These are phyloP conservation scores for Drosophila funebris DNA, from an alignment of 1,140 invertebrate species.

Conservation along the genomic window DNA sequence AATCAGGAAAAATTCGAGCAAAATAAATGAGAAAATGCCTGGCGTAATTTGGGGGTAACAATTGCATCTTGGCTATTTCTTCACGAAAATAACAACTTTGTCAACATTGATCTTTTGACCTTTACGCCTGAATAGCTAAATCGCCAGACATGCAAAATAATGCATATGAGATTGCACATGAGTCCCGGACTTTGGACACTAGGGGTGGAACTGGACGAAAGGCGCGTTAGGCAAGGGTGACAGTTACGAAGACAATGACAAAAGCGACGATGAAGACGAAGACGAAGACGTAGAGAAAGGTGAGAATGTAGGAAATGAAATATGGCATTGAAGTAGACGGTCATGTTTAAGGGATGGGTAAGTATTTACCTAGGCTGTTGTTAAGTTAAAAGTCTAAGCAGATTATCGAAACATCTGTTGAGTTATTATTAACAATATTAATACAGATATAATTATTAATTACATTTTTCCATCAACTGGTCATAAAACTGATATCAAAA, in stretches of 20 bases:
- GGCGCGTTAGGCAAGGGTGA: conserved; percentile 39
- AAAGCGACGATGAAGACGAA: too few species aligned
- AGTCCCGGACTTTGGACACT: conserved; percentile 8
- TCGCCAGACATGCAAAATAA: conserved; percentile 81
- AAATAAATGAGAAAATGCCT: conserved; percentile 48
- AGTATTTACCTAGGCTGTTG: neutral
- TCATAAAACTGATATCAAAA: conserved; percentile 69
- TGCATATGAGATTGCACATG: conserved; percentile 69
- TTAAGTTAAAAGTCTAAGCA: conserved; percentile 15
- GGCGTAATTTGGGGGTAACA: conserved; percentile 38
- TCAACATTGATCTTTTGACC: conserved; percentile 78
- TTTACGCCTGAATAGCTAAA: conserved; percentile 72
- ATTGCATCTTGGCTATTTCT: conserved; percentile 8
- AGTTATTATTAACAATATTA: neutral
- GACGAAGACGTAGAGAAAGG: neutral
- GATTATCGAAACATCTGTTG: conserved; percentile 16
- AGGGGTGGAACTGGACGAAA: conserved; percentile 65
- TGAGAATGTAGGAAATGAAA: conserved; percentile 22
- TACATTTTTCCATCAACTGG: conserved; percentile 66
- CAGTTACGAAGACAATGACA: conserved; percentile 7
- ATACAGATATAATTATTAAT: conserved; percentile 57
- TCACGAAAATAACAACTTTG: conserved; percentile 45
- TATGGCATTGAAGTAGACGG: conserved; percentile 22
- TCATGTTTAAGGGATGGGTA: conserved; percentile 9
- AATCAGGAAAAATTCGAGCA: conserved; percentile 61